Evolutionary conservation across 2,113 vertebrate species (phyloP), one percentile per base, ranked within the genome.

Genomic region (Scopus umbretta): DNA sequence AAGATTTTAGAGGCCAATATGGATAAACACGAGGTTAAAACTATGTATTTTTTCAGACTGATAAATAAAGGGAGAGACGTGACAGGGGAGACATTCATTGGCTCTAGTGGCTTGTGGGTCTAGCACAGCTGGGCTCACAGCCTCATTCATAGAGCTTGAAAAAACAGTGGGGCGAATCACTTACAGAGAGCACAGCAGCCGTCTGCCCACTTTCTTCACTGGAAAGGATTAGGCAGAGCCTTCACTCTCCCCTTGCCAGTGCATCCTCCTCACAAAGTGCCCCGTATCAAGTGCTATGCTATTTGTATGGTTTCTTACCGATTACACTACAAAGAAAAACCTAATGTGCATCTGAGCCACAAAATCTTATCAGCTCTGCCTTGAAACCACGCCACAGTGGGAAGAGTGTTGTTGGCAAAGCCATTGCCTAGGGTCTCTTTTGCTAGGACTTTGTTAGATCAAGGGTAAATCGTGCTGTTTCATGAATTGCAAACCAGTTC

Each of bases 321-420:
- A 73, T 80, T 47, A 45, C 68, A 12, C 58, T 27, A 6, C 23
- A 53, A 66, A 34, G 6, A 6, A 56, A 73, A 76, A 16, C 5
- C 5, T 2, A 9, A 34, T 1, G 15, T 45, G 16, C 27, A 21
- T 13, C 74, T 72, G 62, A 84, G 25, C 17, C 22, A 52, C 38
- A 70, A 34, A 67, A 40, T 7, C n/a, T 14, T 10, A 42, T 6
- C 58, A 32, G 62, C 66, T 72, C 56, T 85, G 66, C 47, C n/a
- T 83, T 80, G 80, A 80, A 49, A 6, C 26, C 0, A 1, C 40
- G 50, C 40, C 72, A 30, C 0, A 0, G 20, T 40, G 29, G 58
- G 71, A 75, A 34, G 7, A 3, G 21, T 29, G 36, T 1, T 62
- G n/a, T 5, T 63, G 29, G 80, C 75, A 91, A 85, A 92, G 26